A percentile compares a stretch with the other conserved stretches of the same genome.
Conservation (phyloP, 2,797 vertebrate genomes). For the Oreonectes daqikongensis region DNA sequence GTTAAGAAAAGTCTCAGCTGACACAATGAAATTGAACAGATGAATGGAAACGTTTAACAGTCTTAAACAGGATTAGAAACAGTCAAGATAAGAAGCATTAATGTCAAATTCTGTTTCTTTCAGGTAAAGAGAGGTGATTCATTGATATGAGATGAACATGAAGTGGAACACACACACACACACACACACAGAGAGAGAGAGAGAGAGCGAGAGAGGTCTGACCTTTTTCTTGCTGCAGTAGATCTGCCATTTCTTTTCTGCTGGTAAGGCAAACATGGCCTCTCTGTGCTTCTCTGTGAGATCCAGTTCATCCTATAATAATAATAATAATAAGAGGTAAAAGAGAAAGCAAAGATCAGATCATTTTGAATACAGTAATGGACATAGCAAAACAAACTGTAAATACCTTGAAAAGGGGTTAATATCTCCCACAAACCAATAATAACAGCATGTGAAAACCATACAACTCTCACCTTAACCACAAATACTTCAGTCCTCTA, state of each 20-base stretch:
- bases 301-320: constrained; percentile 96
- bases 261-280: constrained; percentile 97
- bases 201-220: constrained; percentile 42
- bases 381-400: constrained; percentile 28
- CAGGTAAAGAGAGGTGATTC: neutral
- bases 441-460: constrained; percentile 13
- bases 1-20: neutral
- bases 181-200: neutral
- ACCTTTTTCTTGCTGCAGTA: constrained; percentile 99
- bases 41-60: neutral
- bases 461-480: constrained; percentile 15
- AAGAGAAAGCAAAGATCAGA: constrained; percentile 8
- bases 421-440: constrained; percentile 28
- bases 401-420: constrained; percentile 11
- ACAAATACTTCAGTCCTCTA: constrained; percentile 40
- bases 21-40: neutral
- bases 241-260: constrained; percentile 99
- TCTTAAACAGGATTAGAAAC: neutral
- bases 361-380: neutral
- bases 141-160: neutral
- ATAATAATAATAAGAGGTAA: constrained; percentile 28
- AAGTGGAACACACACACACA: too few species aligned
- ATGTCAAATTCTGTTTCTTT: neutral
- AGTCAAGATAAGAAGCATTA: neutral
- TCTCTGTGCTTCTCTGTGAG: constrained; percentile 98